Evolutionary conservation across 2,888 invertebrate species (phyloP), one percentile per base, ranked within the genome.

Genomic region (Psylliodes chrysocephalus): DNA sequence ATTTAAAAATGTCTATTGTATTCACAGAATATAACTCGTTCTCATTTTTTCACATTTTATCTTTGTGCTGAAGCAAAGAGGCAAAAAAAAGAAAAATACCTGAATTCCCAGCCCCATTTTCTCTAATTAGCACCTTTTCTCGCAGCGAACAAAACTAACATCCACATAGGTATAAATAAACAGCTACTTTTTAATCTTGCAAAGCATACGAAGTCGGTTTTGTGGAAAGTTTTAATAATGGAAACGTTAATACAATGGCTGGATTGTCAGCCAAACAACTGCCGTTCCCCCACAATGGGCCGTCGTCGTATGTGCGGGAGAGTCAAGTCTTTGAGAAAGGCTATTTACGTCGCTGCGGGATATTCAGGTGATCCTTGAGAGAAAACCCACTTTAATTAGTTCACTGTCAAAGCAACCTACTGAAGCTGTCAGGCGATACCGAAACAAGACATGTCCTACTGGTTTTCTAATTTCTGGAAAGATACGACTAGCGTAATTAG

Each of bases 321-420:
- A 64, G 49, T 60, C n/a, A 53, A 46, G 69, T 70, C 71, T 69
- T 67, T 69, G 72, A 67, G 70, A 67, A 54, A 68, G 59, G 75
- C 75, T 76, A 76, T 77, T 77, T 76, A 72, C 73, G 74, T 74
- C 75, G 71, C 74, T 68, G 49, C 73, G 71, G 73, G 72, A 69
- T 71, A 65, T 75, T 74, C 77, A 77, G 77, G 77, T 77, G 75
- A 76, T 75, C 75, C 73, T 71, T 75, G 38, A 47, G 57, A 75
- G 75, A 75, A n/a, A 75, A 74, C 71, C 70, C 71, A 71, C 73
- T 77, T 77, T 77, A 78, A 78, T 78, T 78, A 77, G 76, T 77
- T 76, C 73, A 71, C 75, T 76, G 77, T 76, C 77, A 77, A 74
- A 76, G 74, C 75, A 71, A 73, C 75, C 73, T 72, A 71, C 70